Evolutionary conservation across 1,140 invertebrate species (phyloP).

Genomic region (Papilio helenus): DNA sequence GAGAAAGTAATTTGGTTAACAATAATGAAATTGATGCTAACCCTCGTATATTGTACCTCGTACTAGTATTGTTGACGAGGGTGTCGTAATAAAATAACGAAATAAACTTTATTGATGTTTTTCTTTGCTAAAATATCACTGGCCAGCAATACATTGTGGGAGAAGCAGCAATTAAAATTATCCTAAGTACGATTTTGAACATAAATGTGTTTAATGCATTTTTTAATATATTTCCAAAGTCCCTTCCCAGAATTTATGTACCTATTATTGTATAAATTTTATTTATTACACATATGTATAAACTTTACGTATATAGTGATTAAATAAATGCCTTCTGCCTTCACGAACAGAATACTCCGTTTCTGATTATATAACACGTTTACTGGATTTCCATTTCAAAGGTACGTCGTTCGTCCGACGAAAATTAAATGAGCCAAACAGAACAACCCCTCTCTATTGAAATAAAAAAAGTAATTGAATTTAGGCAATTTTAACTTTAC

Average conservation of each 20-base stretch:
- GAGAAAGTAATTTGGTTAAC: conserved; percentile 38
- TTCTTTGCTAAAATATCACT: not conserved
- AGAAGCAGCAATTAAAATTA: not conserved
- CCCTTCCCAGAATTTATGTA: not conserved
- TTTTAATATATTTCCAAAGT: no score
- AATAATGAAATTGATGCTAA: conserved; percentile 34
- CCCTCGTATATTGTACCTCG: conserved; percentile 17
- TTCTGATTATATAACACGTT: conserved; percentile 21
- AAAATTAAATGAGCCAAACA: conserved; percentile 29
- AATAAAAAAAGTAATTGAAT: conserved; percentile 28
- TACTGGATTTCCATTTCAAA: conserved; percentile 26
- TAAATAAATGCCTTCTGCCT: conserved; percentile 10
- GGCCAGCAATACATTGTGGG: not conserved
- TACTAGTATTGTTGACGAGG: conserved; percentile 27
- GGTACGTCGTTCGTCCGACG: conserved; percentile 24
- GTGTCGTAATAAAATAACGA: conserved; percentile 30
- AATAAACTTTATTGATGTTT: not conserved
- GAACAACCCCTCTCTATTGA: conserved; percentile 23
- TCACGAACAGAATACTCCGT: conserved; percentile 10
- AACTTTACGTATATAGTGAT: not conserved
- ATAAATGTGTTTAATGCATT: no score
- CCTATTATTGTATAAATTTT: not conserved
- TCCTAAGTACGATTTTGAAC: not conserved
- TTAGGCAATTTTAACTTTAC: conserved; percentile 26
- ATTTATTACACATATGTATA: not conserved